Evolutionary conservation across 1,140 invertebrate species (phyloP), one percentile per base, ranked within the genome.

Genomic region (Stenopsyche tienmushanensis): DNA sequence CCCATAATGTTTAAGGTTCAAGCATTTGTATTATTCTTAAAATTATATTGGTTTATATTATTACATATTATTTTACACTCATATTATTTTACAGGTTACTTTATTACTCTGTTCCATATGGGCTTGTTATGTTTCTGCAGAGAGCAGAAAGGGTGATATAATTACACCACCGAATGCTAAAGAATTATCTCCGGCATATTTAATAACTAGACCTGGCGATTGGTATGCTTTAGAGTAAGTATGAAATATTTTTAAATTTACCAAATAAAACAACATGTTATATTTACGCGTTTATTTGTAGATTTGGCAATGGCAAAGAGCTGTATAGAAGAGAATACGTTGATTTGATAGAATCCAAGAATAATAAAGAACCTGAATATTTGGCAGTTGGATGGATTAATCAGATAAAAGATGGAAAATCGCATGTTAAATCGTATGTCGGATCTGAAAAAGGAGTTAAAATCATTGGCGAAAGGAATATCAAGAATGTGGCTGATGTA

Each of bases 191-290:
- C 17, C 47, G 10, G 21, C 21, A 5, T 49, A 49, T 21, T 18
- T 21, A 15, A 21, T 17, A 49, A n/a, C n/a, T 1, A 49, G 29
- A 49, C 47, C 41, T 49, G 47, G 3, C 15, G 47, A 49, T 49
- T 49, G 47, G 47, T 49, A 20, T 49, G 3, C 17, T 10, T 1
- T 49, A 15, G 47, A 49, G 47, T 49, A 49, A 18, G 47, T 49
- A 47, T 47, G 5, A 18, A 15, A 8, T 47, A 18, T 34, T 7
- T 15, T 47, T 15, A 9, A 5, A 47, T 20, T 15, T 47, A 47
- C 44, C 5, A 8, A n/a, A n/a, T n/a, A n/a, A n/a, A n/a, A n/a
- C n/a, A n/a, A n/a, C n/a, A n/a, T n/a, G n/a, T n/a, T n/a, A n/a
- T n/a, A n/a, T n/a, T n/a, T n/a, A n/a, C n/a, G 17, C 17, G 18